Percentiles rank a stretch among this genome's conserved stretches.
Evolutionary conservation across 2,888 invertebrate genomes (phyloP).

Genomic region (Dascillus cervinus): DNA sequence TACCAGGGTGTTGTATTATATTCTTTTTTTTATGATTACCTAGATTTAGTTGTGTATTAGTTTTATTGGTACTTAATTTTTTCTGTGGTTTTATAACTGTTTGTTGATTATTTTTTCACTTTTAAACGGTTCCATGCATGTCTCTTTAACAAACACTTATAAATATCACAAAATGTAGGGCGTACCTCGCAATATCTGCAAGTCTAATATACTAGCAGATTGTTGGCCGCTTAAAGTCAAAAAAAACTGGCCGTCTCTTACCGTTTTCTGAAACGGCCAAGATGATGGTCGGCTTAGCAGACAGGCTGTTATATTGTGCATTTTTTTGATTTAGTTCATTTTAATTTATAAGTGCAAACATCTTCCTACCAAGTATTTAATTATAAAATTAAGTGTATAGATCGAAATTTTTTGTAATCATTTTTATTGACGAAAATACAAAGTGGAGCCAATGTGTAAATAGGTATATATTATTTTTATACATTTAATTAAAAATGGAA

Average conservation of each 20-base stretch:
- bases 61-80: slow-evolving; percentile 20
- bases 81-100: slow-evolving; percentile 17
- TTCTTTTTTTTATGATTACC: slow-evolving; percentile 18
- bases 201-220: slow-evolving; percentile 28
- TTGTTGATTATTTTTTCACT: slow-evolving; percentile 8
- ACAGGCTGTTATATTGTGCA: slow-evolving; percentile 40
- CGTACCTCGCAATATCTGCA: slow-evolving; percentile 38
- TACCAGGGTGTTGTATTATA: slow-evolving; percentile 19
- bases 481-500: slow-evolving; percentile 28
- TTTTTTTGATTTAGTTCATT: slow-evolving; percentile 28
- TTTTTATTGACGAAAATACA: slow-evolving; percentile 12
- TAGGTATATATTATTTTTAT: slow-evolving; percentile 4
- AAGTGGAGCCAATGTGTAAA: too few species aligned
- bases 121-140: slow-evolving; percentile 10
- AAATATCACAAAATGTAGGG: slow-evolving; percentile 25
- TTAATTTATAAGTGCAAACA: slow-evolving; percentile 36
- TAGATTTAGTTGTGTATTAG: slow-evolving; percentile 15
- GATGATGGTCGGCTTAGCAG: slow-evolving; percentile 30
- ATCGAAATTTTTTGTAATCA: slow-evolving; percentile 25
- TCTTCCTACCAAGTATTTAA: slow-evolving; percentile 45
- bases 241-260: slow-evolving; percentile 35
- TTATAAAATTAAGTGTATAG: slow-evolving; percentile 27
- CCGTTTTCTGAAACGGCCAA: slow-evolving; percentile 38
- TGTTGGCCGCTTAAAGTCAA: slow-evolving; percentile 29
- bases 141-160: slow-evolving; percentile 17